Conservation (phyloP, 2,888 invertebrate species). For the Brenthis ino region DNA sequence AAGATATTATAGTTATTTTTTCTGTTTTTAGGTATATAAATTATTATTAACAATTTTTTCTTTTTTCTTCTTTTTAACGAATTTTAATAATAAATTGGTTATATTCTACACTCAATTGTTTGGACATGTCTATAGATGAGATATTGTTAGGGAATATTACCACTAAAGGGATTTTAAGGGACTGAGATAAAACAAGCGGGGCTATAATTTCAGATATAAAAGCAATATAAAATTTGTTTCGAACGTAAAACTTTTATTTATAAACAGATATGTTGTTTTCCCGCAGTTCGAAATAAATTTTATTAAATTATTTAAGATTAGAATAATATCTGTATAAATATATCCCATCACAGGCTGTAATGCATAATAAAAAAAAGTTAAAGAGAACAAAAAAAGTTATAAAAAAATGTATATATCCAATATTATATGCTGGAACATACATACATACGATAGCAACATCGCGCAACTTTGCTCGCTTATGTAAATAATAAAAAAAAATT, state of each 20-base stretch:
- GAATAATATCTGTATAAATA: neutral
- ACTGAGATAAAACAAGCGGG: slow-evolving; percentile 22
- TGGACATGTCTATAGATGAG: slow-evolving; percentile 26
- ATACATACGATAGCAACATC: slow-evolving; percentile 23
- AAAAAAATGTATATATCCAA: slow-evolving; percentile 1
- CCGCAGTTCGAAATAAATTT: slow-evolving; percentile 5
- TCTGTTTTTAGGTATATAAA: no score
- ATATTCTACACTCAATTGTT: neutral
- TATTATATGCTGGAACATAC: slow-evolving; percentile 8
- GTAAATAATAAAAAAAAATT: neutral
- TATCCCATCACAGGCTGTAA: slow-evolving; percentile 8
- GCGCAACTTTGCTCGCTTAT: slow-evolving; percentile 1
- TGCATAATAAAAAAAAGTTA: slow-evolving; percentile 10
- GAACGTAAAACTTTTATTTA: neutral
- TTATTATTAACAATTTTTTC: neutral
- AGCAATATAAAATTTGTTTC: slow-evolving; percentile 18
- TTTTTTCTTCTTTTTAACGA: neutral
- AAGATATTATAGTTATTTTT: no score
- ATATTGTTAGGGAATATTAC: slow-evolving; percentile 5
- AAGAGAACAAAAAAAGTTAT: neutral
- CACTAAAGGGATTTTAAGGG: slow-evolving; percentile 11
- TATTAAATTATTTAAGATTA: neutral
- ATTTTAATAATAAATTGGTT: no score
- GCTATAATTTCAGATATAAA: neutral
- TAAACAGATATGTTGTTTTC: neutral